phyloP scores from a whole-genome alignment of 2,888 invertebrate genomes.

The Asteroscopus sphinx region DNA sequence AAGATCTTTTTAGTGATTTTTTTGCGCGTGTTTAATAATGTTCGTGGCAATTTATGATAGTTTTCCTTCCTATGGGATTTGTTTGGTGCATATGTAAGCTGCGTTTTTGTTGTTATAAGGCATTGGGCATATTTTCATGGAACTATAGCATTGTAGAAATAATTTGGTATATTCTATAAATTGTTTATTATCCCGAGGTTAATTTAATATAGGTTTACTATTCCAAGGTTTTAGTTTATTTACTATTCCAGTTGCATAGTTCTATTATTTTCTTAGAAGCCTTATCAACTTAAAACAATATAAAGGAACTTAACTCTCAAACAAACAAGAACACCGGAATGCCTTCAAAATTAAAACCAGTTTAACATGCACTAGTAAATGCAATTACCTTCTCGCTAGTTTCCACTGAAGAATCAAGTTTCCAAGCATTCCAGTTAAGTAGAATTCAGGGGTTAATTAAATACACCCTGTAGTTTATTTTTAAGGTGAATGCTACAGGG shows the following conservation, averaged over 20 bases:
- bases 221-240: too few relatives aligned
- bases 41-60: background rate
- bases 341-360: constrained; percentile 42
- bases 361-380: constrained; percentile 46
- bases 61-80: too few relatives aligned
- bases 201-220: too few relatives aligned
- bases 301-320: constrained; percentile 5
- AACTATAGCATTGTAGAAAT: too few relatives aligned
- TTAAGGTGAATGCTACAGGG: constrained; percentile 46
- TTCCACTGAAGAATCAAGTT: constrained; percentile 50
- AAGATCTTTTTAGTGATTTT: constrained; percentile 30
- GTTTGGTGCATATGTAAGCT: too few relatives aligned
- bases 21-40: constrained; percentile 3
- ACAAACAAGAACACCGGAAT: constrained; percentile 33
- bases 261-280: background rate
- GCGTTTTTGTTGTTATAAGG: background rate
- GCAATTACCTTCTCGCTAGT: constrained; percentile 49
- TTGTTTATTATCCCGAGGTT: too few relatives aligned
- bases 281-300: constrained; percentile 3
- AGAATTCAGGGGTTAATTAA: constrained; percentile 51
- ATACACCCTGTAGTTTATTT: constrained; percentile 51
- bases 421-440: constrained; percentile 46
- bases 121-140: too few relatives aligned
- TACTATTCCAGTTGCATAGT: too few relatives aligned
- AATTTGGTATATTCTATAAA: background rate